phyloP scores from a whole-genome alignment of 2,888 invertebrate genomes.

The Dryomyza anilis region DNA sequence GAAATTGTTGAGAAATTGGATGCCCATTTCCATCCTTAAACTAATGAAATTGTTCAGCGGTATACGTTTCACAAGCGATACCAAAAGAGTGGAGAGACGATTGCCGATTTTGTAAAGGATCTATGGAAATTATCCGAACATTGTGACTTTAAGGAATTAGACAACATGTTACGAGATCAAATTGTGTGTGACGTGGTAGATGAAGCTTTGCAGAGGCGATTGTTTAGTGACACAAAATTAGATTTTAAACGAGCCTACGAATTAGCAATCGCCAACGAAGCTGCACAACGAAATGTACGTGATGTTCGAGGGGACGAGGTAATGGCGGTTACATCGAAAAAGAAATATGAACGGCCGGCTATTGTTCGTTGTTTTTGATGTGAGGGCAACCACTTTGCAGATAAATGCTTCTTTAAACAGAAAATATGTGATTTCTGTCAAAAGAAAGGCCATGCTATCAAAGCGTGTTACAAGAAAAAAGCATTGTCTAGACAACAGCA shows the following conservation, averaged over 20 bases:
- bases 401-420: slow-evolving; percentile 18
- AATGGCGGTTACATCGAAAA: not conserved
- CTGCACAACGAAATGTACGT: not conserved
- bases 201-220: not conserved
- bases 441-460: slow-evolving; percentile 4
- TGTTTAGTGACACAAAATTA: slow-evolving; percentile 16
- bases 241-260: slow-evolving; percentile 20
- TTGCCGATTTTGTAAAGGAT: slow-evolving; percentile 3
- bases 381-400: slow-evolving; percentile 11
- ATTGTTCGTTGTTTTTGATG: not conserved
- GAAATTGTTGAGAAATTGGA: no score
- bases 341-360: not conserved
- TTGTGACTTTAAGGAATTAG: slow-evolving; percentile 16
- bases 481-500: not conserved
- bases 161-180: slow-evolving; percentile 21
- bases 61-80: not conserved
- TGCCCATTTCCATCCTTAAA: not conserved
- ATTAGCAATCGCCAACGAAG: slow-evolving; percentile 1
- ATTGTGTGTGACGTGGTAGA: not conserved
- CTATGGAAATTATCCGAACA: slow-evolving; percentile 15
- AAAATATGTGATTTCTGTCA: slow-evolving; percentile 11
- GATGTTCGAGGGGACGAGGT: not conserved
- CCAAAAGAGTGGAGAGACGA: slow-evolving; percentile 4
- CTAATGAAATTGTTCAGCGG: not conserved
- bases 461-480: not conserved